Percentiles rank a stretch among this genome's conserved stretches.
Evolutionary conservation across 2,888 invertebrate species (phyloP).

Genomic region (Zelleria hepariella): DNA sequence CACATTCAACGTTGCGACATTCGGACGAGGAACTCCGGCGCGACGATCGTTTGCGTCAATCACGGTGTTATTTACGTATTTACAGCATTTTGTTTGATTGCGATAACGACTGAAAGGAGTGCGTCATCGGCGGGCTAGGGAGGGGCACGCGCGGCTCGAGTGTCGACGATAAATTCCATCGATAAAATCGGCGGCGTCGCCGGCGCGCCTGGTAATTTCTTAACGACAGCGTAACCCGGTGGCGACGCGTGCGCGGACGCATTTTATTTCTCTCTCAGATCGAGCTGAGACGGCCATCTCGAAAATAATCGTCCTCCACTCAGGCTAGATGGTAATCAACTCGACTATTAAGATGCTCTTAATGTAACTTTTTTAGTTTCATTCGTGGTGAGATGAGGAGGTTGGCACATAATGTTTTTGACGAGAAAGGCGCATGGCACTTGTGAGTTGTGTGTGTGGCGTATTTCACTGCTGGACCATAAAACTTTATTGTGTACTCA

Average conservation of each 20-base stretch:
- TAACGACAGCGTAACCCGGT: conserved; percentile 71
- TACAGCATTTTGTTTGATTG: not conserved
- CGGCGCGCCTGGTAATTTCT: conserved; percentile 65
- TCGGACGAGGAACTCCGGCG: not conserved
- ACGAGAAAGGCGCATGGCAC: not conserved
- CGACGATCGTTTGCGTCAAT: not conserved
- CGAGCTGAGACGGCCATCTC: conserved; percentile 47
- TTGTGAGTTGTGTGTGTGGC: not conserved
- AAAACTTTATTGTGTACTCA: too few relatives aligned
- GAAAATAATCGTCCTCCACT: conserved; percentile 68
- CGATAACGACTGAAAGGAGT: not conserved
- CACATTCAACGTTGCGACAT: not conserved
- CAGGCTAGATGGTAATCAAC: conserved; percentile 69
- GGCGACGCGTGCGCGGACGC: conserved; percentile 67
- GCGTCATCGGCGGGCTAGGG: conserved; percentile 17
- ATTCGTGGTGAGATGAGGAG: conserved; percentile 23
- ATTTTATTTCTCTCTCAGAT: conserved; percentile 58
- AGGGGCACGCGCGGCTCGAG: conserved; percentile 42
- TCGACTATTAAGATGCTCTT: conserved; percentile 63
- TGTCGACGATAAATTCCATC: conserved; percentile 70
- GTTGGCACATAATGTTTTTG: not conserved
- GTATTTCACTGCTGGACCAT: not conserved
- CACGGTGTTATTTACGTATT: not conserved
- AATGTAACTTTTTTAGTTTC: conserved; percentile 59
- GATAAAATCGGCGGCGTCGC: conserved; percentile 66